Evolutionary conservation across 2,888 invertebrate species (phyloP).

Genomic region (Harpagoxenus sublaevis): DNA sequence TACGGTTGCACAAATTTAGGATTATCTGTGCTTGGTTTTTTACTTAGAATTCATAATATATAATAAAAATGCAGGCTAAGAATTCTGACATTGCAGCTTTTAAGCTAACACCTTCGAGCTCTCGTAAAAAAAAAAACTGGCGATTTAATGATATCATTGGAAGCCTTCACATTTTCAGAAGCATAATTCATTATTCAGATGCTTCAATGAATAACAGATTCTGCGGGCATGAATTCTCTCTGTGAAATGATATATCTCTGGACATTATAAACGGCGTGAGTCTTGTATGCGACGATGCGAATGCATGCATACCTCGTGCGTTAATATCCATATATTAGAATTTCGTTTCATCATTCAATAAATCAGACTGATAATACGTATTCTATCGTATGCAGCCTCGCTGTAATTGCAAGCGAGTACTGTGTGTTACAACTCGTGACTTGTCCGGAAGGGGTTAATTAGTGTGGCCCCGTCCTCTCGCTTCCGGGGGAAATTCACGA

Average conservation of each 20-base stretch:
- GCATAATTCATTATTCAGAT: slow-evolving; percentile 33
- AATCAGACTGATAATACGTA: slow-evolving; percentile 54
- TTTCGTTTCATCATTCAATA: slow-evolving; percentile 52
- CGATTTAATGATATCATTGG: slow-evolving; percentile 20
- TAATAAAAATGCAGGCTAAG: neutral
- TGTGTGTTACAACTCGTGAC: slow-evolving; percentile 49
- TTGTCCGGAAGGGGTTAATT: slow-evolving; percentile 52
- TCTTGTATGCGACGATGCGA: slow-evolving; percentile 16
- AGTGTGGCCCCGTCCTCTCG: slow-evolving; percentile 30
- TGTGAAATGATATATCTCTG: slow-evolving; percentile 21
- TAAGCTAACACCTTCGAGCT: neutral
- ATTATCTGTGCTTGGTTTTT: neutral
- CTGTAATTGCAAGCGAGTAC: slow-evolving; percentile 42
- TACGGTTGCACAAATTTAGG: neutral
- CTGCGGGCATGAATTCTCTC: slow-evolving; percentile 27
- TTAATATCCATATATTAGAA: slow-evolving; percentile 51
- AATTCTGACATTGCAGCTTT: neutral
- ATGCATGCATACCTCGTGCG: slow-evolving; percentile 25
- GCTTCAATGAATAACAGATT: slow-evolving; percentile 27
- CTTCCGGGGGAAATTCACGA: slow-evolving; percentile 47
- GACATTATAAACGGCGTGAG: slow-evolving; percentile 26
- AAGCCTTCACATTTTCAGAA: slow-evolving; percentile 22
- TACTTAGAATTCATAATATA: neutral
- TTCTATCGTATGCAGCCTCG: slow-evolving; percentile 38
- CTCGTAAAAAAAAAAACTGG: neutral